Percentiles rank a stretch among this genome's conserved stretches.
Conservation (phyloP, 1,140 invertebrate species). For the Plectrocnemia conspersa region DNA sequence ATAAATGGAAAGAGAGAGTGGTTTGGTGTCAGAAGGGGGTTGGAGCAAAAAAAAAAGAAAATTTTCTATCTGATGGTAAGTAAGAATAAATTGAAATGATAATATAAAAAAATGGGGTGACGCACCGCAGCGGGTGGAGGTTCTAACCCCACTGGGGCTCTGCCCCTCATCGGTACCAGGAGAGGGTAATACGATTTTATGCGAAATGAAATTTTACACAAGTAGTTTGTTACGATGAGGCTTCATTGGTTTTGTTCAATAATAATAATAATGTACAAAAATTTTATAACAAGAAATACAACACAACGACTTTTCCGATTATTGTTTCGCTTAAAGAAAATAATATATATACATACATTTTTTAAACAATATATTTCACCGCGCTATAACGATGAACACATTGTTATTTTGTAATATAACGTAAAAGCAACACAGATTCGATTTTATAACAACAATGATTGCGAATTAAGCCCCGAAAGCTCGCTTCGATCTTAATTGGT, state of each 20-base stretch:
- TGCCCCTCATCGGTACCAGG: neutral
- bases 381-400: no score
- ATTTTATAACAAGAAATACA: neutral
- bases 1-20: no score
- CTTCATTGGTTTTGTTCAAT: slow-evolving; percentile 25
- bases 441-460: no score
- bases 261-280: neutral
- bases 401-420: no score
- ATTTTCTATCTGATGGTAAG: slow-evolving; percentile 34
- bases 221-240: slow-evolving; percentile 33
- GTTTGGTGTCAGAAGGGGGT: neutral
- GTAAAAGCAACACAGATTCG: no score
- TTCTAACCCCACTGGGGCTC: neutral
- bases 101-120: slow-evolving; percentile 33
- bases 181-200: slow-evolving; percentile 32
- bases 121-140: slow-evolving; percentile 16
- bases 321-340: no score
- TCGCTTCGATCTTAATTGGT: no score
- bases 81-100: slow-evolving; percentile 36
- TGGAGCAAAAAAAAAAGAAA: slow-evolving; percentile 16
- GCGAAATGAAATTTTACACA: slow-evolving; percentile 34
- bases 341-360: no score
- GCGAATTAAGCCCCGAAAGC: no score
- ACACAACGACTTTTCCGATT: no score
- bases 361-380: no score